These are phyloP conservation scores for Drosophila tristis DNA, from an alignment of 1,140 invertebrate genomes.

Conservation along the genomic window DNA sequence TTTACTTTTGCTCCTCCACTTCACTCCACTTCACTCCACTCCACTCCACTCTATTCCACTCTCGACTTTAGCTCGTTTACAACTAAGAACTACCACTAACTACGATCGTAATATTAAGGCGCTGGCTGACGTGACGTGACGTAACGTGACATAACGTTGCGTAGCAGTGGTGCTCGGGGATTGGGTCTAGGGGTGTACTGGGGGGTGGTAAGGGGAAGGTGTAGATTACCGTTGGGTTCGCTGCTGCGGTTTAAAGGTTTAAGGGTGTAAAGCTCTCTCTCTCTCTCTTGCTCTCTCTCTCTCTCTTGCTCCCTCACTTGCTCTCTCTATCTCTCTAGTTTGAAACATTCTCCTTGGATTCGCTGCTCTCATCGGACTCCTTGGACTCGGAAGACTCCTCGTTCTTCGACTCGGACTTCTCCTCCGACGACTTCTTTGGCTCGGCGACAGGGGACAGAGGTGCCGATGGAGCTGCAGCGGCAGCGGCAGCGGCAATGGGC, in stretches of 20 bases:
- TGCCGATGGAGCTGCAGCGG: constrained; percentile 23
- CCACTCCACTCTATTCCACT: not conserved
- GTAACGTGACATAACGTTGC: not conserved
- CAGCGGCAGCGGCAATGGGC: constrained; percentile 21
- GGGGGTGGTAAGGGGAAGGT: not conserved
- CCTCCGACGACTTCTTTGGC: constrained; percentile 58
- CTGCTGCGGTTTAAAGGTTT: not conserved
- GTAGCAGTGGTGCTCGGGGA: constrained; percentile 27
- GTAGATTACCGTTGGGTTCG: not conserved
- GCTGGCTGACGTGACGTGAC: constrained; percentile 3
- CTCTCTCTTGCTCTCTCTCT: not conserved
- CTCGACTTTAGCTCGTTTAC: constrained; percentile 24
- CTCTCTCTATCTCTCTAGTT: constrained; percentile 24
- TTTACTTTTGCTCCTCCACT: no score
- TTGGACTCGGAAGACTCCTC: constrained; percentile 65
- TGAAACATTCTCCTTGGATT: constrained; percentile 62
- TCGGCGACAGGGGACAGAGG: constrained; percentile 28
- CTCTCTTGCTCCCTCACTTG: constrained; percentile 17
- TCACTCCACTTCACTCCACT: no score
- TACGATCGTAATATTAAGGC: constrained; percentile 49
- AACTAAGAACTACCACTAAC: constrained; percentile 49
- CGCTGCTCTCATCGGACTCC: constrained; percentile 65
- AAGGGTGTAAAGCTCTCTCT: constrained; percentile 47
- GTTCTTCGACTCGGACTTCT: constrained; percentile 57
- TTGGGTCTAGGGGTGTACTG: not conserved